Evolutionary conservation across 2,888 invertebrate species (phyloP).

Genomic region (Conomelus anceps): DNA sequence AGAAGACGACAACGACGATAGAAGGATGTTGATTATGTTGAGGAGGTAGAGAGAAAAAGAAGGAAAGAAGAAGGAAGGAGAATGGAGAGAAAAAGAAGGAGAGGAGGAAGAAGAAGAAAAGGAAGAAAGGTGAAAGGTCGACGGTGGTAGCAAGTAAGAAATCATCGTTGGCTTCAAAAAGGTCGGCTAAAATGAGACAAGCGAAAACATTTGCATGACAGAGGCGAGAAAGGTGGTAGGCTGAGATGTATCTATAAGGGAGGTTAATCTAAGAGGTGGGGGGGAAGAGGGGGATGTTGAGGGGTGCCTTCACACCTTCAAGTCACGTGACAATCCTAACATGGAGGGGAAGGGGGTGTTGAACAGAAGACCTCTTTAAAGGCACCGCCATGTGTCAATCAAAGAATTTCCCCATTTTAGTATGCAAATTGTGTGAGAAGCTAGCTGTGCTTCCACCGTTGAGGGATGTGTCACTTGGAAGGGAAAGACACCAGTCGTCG

Average conservation of each 20-base stretch:
- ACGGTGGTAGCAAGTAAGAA: background rate
- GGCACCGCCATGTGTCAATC: slow-evolving; percentile 14
- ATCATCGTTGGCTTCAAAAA: background rate
- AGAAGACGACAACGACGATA: background rate
- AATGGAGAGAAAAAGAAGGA: too few relatives aligned
- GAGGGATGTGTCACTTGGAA: slow-evolving; percentile 16
- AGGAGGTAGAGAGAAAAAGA: too few relatives aligned
- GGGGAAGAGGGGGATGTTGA: background rate
- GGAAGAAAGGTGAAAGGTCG: background rate
- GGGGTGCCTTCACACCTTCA: background rate
- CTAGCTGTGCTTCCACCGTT: background rate
- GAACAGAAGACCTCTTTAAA: background rate
- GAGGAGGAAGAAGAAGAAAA: background rate
- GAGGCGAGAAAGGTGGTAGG: background rate
- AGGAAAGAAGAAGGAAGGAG: too few relatives aligned
- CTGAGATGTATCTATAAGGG: background rate
- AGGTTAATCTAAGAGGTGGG: background rate
- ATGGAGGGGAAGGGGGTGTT: background rate
- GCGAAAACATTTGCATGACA: background rate
- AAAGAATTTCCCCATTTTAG: slow-evolving; percentile 32
- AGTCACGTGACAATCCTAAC: background rate
- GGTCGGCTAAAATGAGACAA: background rate
- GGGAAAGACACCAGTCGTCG: slow-evolving; percentile 1
- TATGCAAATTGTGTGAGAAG: slow-evolving; percentile 28
- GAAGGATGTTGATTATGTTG: too few relatives aligned